Evolutionary conservation across 2,797 vertebrate species (phyloP).

Genomic region (Coracias cyanogaster): DNA sequence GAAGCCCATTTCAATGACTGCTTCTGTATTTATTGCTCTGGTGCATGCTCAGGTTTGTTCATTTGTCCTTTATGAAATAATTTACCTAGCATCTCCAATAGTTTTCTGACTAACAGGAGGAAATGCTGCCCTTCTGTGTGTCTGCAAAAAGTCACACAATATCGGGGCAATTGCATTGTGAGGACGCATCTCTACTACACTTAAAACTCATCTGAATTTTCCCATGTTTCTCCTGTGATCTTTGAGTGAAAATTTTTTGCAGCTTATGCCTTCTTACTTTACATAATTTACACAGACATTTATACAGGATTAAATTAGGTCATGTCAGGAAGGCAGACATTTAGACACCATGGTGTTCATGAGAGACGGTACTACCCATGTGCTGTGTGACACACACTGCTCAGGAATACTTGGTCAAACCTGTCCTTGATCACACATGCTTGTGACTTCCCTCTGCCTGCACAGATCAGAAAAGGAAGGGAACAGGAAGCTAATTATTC

Average conservation of each 20-base stretch:
- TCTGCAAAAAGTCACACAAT: background rate
- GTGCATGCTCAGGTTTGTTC: background rate
- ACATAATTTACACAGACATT: background rate
- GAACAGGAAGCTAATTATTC: background rate
- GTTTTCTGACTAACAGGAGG: background rate
- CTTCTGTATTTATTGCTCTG: background rate
- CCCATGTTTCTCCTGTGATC: background rate
- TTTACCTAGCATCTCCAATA: background rate
- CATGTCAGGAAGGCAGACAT: background rate
- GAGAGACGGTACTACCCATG: background rate
- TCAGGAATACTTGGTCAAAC: background rate
- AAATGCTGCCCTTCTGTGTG: background rate
- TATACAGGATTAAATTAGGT: background rate
- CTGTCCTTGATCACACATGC: background rate
- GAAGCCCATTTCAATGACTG: background rate
- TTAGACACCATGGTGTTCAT: background rate
- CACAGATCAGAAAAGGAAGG: background rate
- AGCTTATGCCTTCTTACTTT: background rate
- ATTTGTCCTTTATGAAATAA: background rate
- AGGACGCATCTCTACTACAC: background rate
- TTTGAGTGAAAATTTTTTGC: background rate
- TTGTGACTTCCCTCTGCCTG: background rate
- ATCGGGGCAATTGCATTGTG: rapidly evolving
- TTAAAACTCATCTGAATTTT: background rate
- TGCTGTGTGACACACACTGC: background rate